phyloP scores from a whole-genome alignment of 2,888 invertebrate genomes.

The Sialis lutaria region DNA sequence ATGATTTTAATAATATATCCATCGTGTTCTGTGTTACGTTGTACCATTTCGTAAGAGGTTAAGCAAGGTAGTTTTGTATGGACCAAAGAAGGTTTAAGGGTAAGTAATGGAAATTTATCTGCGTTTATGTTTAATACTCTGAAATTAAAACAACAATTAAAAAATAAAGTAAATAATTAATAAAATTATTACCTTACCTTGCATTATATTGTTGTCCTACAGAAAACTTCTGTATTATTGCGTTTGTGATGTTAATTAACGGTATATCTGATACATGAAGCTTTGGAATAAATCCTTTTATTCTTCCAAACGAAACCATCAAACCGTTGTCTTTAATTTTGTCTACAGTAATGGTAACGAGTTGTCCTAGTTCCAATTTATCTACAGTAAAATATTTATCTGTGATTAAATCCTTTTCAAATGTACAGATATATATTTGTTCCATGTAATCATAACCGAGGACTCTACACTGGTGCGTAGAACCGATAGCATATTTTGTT shows the following conservation, averaged over 20 bases:
- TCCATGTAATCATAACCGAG: constrained; percentile 48
- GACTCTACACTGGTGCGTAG: constrained; percentile 32
- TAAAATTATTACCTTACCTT: constrained; percentile 19
- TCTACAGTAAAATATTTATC: constrained; percentile 34
- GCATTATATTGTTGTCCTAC: constrained; percentile 37
- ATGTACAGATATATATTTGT: constrained; percentile 46
- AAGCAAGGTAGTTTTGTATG: constrained; percentile 33
- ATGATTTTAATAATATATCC: constrained; percentile 35
- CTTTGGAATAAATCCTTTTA: constrained; percentile 38
- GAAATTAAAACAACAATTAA: constrained; percentile 8
- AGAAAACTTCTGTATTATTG: constrained; percentile 32
- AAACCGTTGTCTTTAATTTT: constrained; percentile 30
- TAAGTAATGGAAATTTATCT: constrained; percentile 34
- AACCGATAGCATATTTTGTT: constrained; percentile 30
- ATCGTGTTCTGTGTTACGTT: constrained; percentile 31
- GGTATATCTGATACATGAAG: constrained; percentile 35
- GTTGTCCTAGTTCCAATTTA: constrained; percentile 34
- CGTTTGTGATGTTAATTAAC: constrained; percentile 19
- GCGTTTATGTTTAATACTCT: constrained; percentile 34
- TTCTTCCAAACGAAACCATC: constrained; percentile 30
- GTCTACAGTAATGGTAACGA: constrained; percentile 33
- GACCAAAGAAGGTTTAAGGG: constrained; percentile 47
- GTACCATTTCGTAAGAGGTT: constrained; percentile 28
- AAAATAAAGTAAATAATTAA: background rate
- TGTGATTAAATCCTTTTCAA: constrained; percentile 35